phyloP scores from a whole-genome alignment of 2,797 vertebrate genomes.

The Myotis pilosus region DNA sequence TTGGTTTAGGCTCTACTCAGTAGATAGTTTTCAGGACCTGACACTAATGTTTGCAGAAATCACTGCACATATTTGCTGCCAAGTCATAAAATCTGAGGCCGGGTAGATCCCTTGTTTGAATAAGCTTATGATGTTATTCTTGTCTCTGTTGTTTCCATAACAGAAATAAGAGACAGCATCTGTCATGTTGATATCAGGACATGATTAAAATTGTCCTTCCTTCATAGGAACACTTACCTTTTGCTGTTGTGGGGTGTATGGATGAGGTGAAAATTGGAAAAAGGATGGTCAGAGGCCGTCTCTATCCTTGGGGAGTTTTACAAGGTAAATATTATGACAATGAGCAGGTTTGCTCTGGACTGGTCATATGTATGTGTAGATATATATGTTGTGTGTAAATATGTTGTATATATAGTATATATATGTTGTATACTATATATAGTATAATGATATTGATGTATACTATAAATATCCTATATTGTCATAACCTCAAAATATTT shows the following conservation, averaged over 20 bases:
- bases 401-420: neutral
- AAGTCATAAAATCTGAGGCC: neutral
- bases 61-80: neutral
- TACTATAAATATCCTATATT: neutral
- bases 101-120: neutral
- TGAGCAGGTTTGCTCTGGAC: neutral
- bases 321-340: constrained; percentile 87
- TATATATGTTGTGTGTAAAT: neutral
- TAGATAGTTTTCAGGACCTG: neutral
- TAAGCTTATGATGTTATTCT: neutral
- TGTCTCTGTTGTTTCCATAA: neutral
- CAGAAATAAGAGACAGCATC: neutral
- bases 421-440: neutral
- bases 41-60: neutral
- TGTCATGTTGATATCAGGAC: neutral
- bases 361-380: neutral
- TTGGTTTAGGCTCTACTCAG: neutral
- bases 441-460: neutral
- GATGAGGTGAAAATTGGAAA: constrained; percentile 93
- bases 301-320: constrained; percentile 96
- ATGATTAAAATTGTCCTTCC: constrained; percentile 17
- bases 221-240: constrained; percentile 90
- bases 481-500: neutral
- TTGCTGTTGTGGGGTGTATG: constrained; percentile 93
- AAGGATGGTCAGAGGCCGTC: constrained; percentile 94